A percentile compares a stretch with the other conserved stretches of the same genome.
Evolutionary conservation across 2,888 invertebrate species (phyloP).

Genomic region (Ormyrus thymus): DNA sequence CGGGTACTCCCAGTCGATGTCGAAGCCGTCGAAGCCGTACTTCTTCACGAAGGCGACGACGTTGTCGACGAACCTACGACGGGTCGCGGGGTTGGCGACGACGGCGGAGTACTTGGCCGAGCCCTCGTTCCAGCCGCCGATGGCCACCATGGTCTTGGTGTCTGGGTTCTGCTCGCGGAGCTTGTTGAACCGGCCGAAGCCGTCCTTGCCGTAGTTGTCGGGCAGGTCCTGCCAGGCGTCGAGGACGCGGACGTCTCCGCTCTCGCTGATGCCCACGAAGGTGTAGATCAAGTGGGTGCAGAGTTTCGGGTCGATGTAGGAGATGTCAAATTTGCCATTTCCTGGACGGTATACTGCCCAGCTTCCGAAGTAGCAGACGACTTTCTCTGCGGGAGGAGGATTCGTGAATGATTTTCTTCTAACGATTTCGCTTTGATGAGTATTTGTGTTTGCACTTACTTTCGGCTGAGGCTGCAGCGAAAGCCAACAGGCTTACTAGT

Average conservation of each 20-base stretch:
- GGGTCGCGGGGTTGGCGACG: constrained; percentile 74
- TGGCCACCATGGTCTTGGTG: constrained; percentile 79
- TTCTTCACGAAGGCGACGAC: constrained; percentile 77
- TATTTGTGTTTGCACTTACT: constrained; percentile 28
- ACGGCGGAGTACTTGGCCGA: constrained; percentile 79
- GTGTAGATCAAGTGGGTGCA: constrained; percentile 87
- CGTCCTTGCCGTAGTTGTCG: constrained; percentile 75
- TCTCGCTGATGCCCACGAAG: constrained; percentile 81
- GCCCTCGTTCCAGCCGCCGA: constrained; percentile 85
- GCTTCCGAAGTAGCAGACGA: constrained; percentile 86
- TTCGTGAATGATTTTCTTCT: no score
- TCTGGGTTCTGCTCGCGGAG: constrained; percentile 77
- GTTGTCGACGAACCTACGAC: constrained; percentile 78
- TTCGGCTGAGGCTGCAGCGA: constrained; percentile 24
- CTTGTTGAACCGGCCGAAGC: constrained; percentile 77
- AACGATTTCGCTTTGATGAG: no score
- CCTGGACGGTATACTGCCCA: constrained; percentile 85
- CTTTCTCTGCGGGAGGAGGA: constrained; percentile 74
- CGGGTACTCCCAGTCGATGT: constrained; percentile 86
- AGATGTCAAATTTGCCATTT: constrained; percentile 81
- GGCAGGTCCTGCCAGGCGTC: constrained; percentile 81
- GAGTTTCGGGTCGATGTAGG: constrained; percentile 80
- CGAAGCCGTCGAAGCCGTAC: constrained; percentile 82
- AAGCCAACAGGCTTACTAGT: constrained; percentile 23
- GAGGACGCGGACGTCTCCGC: constrained; percentile 76